Evolutionary conservation across 2,797 vertebrate genomes (phyloP), one percentile per base, ranked within the genome.

Genomic region (Urophycis tenuis): DNA sequence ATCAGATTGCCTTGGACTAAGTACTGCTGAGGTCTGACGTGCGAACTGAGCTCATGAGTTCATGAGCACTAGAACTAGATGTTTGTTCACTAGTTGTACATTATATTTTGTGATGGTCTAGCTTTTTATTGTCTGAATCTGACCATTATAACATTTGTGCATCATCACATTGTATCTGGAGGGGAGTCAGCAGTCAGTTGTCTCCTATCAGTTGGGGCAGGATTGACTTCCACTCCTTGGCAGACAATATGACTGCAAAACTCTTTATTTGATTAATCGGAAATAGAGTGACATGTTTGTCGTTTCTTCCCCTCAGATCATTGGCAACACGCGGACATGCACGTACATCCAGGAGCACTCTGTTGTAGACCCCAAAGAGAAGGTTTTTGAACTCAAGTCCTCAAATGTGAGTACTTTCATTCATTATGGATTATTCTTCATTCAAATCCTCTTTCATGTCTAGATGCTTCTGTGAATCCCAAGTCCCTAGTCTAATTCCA

Each of bases 301-400:
- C 67, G 8, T 45, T 77, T 31, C 25, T 53, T 6, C 81, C 0
- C 87, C 33, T 70, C 89, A 99, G 98, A 91, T 99, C 74, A 97
- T 99, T 1, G 98, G 98, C 34, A 93, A 91, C 0, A 79, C 94
- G 31, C 94, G 96, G 80, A 95, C 95, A 5, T 95, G 91, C 87
- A 99, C 97, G 0, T 99, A 99, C 0, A 88, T 99, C 80, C 94
- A 98, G 78, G 98, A 99, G 77, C 95, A 97, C 77, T 99, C 98
- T 0, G 83, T 99, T 31, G 96, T 99, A 75, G 97, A 99, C 84
- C 97, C 97, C 0, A 85, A 87, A 83, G 85, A 93, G 81, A 96
- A 94, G 77, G 94, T 89, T 1, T 96, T 99, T 82, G 96, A 99
- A 81, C 95, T 99, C 9, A 94, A 96, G 78, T 99, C 98, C 0